Base-by-base conservation (phyloP, 2,113 vertebrate genomes). In the Vireo altiloquus region DNA sequence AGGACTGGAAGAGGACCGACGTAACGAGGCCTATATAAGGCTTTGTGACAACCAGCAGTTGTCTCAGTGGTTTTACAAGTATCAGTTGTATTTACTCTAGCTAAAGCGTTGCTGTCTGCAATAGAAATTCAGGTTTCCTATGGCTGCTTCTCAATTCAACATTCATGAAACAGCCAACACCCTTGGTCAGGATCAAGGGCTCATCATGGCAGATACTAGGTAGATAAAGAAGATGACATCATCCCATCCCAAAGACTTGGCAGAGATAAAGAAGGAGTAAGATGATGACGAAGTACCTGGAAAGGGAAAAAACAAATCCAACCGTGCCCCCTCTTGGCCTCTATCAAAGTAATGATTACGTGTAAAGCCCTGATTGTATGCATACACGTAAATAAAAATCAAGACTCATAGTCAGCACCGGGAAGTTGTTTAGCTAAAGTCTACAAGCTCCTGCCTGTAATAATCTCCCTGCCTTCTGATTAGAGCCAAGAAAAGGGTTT, bases 381-480 rank as follows among this genome's bases (percentile, higher is more conserved):
- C 88, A 61, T 52, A 52, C 69, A 47, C 2, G 2, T 84, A 89
- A 93, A 53, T 82, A 89, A 54, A 91, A 91, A 94, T 35, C 79
- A 90, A 95, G 87, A 83, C 87, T 84, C 56, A 68, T 44, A 90
- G 28, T 60, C 18, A 53, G 91, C 80, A 71, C 39, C 2, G 0
- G 80, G 70, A 93, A 94, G 71, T 92, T 95, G 61, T 91, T 94
- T 88, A 86, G 76, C 66, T 84, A n/a, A 81, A 87, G 68, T 79
- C 94, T 96, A 68, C 65, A 71, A 54, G 82, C 89, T 89, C 44
- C 85, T 91, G 83, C 42, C 78, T 97, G 33, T 96, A 96, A 92
- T 96, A 96, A 94, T 64, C 54, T 76, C 93, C 82, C n/a, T 91
- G 81, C 57, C 30, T 75, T 90, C 90, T 95, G 76, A 94, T 27